These are phyloP conservation scores for Hyles vespertilio DNA, from an alignment of 1,140 invertebrate genomes.

Conservation along the genomic window DNA sequence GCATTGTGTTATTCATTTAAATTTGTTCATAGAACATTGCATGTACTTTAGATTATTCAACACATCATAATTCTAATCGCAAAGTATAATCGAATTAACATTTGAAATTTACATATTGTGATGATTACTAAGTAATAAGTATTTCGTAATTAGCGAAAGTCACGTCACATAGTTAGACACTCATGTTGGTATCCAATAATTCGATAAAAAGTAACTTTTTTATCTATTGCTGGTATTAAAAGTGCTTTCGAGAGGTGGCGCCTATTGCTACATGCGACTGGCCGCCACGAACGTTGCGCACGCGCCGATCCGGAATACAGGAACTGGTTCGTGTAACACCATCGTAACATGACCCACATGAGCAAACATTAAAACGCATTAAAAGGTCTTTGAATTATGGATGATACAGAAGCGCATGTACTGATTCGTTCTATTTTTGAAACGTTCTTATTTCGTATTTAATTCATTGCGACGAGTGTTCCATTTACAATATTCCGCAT, in stretches of 20 bases:
- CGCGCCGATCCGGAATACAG: slow-evolving; percentile 43
- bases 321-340: slow-evolving; percentile 24
- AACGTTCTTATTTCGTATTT: slow-evolving; percentile 19
- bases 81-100: no score
- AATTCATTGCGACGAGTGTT: slow-evolving; percentile 11
- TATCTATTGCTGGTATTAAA: no score
- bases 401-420: slow-evolving; percentile 14
- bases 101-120: no score
- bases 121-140: no score
- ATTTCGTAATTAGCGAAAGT: no score
- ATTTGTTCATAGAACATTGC: no score
- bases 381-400: slow-evolving; percentile 12
- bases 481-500: slow-evolving; percentile 4
- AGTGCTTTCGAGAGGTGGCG: slow-evolving; percentile 8
- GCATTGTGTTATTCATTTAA: no score
- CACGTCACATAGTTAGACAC: no score
- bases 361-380: slow-evolving; percentile 1
- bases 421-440: slow-evolving; percentile 33
- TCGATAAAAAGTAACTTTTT: no score
- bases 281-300: slow-evolving; percentile 29
- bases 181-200: no score
- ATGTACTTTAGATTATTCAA: no score
- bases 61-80: no score
- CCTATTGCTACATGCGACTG: slow-evolving; percentile 26
- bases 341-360: slow-evolving; percentile 14